Evolutionary conservation across 2,888 invertebrate species (phyloP), one percentile per base, ranked within the genome.

Genomic region (Drosophila putrida): DNA sequence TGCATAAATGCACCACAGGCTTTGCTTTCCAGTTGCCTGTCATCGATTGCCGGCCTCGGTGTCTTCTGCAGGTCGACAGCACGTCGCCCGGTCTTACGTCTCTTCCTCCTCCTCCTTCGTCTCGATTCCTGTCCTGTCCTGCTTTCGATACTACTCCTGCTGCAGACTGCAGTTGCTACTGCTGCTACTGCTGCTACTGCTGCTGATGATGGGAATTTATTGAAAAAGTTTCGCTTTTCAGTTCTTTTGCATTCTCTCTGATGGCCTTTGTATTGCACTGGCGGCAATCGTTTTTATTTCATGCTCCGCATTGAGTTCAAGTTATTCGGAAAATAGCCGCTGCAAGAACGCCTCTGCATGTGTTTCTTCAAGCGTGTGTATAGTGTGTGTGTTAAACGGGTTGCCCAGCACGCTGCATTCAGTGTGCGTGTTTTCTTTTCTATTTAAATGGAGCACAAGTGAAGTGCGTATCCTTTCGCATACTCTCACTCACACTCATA

Each of bases 401-500:
- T 20, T 58, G 28, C 13, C 13, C 33, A 4, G 49, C 36, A 36
- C 27, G 28, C 8, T 36, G 35, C 47, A 33, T n/a, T 20, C 38
- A 39, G 35, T 28, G 58, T 44, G 44, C 63, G 47, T 70, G 77
- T 66, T 78, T 84, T 84, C 89, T 72, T 89, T 88, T 89, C 89
- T 84, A 82, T 89, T 86, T 87, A 89, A 86, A 86, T 86, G 89
- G 89, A 89, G 89, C 89, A 81, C 88, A 87, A 86, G 88, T 86
- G 82, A 87, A 89, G 85, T 87, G 89, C 75, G 72, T 79, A 75
- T 79, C 59, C 79, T 62, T 67, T 59, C 46, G 55, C 33, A 25
- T 64, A 38, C 49, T 25, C 46, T 36, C 8, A 20, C 43, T 27
- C 39, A 31, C 1, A 28, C 47, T 13, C 47, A 43, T 54, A 69